A percentile compares a stretch with the other conserved stretches of the same genome.
Evolutionary conservation across 1,140 invertebrate species (phyloP).

Genomic region (Drosophila aff.): DNA sequence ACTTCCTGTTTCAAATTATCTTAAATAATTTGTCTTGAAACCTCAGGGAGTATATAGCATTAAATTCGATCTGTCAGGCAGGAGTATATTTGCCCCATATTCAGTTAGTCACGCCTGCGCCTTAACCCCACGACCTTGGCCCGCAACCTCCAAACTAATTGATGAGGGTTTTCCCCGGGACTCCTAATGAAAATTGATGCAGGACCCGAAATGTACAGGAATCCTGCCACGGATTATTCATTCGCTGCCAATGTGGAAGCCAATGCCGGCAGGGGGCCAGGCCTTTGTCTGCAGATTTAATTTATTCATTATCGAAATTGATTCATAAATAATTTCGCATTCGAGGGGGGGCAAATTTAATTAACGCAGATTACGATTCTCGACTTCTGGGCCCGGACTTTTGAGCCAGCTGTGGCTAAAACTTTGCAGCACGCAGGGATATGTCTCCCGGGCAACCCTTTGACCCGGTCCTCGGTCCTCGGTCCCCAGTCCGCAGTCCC

Average conservation of each 20-base stretch:
- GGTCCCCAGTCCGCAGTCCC: background rate
- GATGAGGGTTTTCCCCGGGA: conserved; percentile 46
- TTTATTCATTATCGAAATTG: conserved; percentile 78
- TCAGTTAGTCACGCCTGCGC: conserved; percentile 44
- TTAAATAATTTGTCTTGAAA: no score
- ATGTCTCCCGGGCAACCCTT: conserved; percentile 28
- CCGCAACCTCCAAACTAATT: conserved; percentile 44
- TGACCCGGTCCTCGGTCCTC: background rate
- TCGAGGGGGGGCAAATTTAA: conserved; percentile 51
- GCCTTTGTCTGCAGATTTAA: conserved; percentile 43
- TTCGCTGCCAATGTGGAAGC: conserved; percentile 12
- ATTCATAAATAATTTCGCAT: conserved; percentile 73
- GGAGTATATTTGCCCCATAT: background rate
- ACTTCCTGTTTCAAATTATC: background rate
- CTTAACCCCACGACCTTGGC: conserved; percentile 40
- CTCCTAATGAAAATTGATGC: conserved; percentile 55
- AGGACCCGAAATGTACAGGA: conserved; percentile 24
- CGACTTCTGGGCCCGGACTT: conserved; percentile 29
- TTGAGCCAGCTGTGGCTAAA: conserved; percentile 51
- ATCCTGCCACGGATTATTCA: conserved; percentile 60
- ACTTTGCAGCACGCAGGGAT: conserved; percentile 24
- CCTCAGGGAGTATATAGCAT: background rate
- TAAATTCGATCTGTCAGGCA: background rate
- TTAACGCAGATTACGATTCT: conserved; percentile 70
- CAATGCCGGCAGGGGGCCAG: background rate